Evolutionary conservation across 2,888 invertebrate species (phyloP), one percentile per base, ranked within the genome.

Genomic region (Temnothorax unifasciatus): DNA sequence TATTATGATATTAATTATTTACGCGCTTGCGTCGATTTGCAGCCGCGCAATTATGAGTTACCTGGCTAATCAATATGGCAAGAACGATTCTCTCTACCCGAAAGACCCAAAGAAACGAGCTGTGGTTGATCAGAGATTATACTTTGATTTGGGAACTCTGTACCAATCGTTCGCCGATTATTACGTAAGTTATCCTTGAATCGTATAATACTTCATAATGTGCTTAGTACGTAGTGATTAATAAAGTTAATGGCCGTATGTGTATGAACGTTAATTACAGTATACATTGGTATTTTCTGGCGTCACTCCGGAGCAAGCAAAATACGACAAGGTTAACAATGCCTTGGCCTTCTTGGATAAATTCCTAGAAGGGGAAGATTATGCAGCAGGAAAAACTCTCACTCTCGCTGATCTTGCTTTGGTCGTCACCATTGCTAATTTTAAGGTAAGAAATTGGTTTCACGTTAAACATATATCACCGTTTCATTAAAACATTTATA

Each of bases 391-490:
- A 2, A 96, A 97, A 83, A 95, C 95, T 83, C 95, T 98, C 77
- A 98, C 98, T 25, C 94, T 98, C 25, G 98, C 98, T 9, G 98
- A 98, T 94, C 95, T 98, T 61, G 95, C 96, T 52, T 93, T 98
- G 66, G 95, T 97, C 50, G 96, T 97, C 11, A 96, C 96, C 9
- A 96, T 98, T 13, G 96, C 97, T 69, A 97, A 97, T 85, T 96
- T 96, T 86, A 97, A 97, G 92, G 97, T 97, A 73, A 91, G 92
- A 74, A 91, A 87, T 5, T 41, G 8, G 2, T 41, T 21, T 50
- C 6, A 11, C 21, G 13, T 8, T 8, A 15, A 38, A 6, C 29
- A 69, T 57, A 64, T 1, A 15, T 61, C 8, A 21, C 1, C 9
- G 6, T 29, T 29, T 41, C 29, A 52, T 6, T 9, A 29, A 77